Base-by-base conservation (phyloP, 2,797 vertebrate genomes). In the Typhlichthys subterraneus region DNA sequence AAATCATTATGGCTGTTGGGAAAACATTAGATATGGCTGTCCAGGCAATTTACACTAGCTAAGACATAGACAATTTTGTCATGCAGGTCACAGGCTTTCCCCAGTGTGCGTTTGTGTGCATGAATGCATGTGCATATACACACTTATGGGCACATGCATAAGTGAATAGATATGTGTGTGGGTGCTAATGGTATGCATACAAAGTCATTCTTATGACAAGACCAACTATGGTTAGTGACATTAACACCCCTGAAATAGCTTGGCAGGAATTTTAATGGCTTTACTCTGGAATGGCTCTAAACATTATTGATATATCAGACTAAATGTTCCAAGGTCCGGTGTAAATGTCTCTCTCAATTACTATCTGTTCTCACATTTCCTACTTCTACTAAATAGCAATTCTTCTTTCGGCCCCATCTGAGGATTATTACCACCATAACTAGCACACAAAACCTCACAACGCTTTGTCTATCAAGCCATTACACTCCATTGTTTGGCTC, bases 231-330 rank as follows among this genome's bases (percentile, higher is more conserved):
- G 85, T 75, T 73, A 67, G 75, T 65, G 61, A 73, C 5, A 68
- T 86, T 87, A 86, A 78, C 83, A 82, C 73, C 79, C 82, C 77
- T 87, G 73, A 90, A 92, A 90, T 92, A 91, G 87, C 85, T 79
- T 70, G 65, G 59, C 68, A 85, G 87, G 90, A 80, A 92, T 91
- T 89, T 91, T 90, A 91, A 92, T 92, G 90, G 88, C 83, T 76
- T 83, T 75, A 67, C 75, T 70, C 87, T 91, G 87, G 81, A 68
- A 73, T 79, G 79, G 63, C 80, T 90, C 86, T 87, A 80, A 84
- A 79, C 71, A 68, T 73, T 76, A 62, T 63, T 73, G 67, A 47
- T 56, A 54, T 11, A 53, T 23, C 11, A 51, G 31, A 59, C 29
- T 8, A 56, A 53, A 54, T 29, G 53, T 54, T 31, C 53, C 53